These are phyloP conservation scores for Megastigmus dorsalis DNA, from an alignment of 2,888 invertebrate species.

Conservation along the genomic window DNA sequence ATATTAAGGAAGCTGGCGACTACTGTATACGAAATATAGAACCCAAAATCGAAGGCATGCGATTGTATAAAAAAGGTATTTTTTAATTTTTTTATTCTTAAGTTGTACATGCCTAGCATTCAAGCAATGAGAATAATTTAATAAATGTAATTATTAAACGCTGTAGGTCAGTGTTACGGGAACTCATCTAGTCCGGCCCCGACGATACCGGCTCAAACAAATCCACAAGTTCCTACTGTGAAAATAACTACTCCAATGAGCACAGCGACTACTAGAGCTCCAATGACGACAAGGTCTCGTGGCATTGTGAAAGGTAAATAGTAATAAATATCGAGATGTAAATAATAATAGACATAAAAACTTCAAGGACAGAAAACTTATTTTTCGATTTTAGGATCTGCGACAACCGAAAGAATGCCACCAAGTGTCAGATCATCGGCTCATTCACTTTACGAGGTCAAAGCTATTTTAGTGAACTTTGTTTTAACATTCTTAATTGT, in stretches of 20 bases:
- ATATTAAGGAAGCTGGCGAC: constrained; percentile 81
- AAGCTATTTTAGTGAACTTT: background rate
- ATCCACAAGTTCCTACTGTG: constrained; percentile 67
- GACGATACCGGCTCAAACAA: constrained; percentile 66
- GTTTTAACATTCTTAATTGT: constrained; percentile 2
- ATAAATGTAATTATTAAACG: constrained; percentile 23
- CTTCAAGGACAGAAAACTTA: background rate
- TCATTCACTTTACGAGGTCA: background rate
- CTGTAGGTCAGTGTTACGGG: constrained; percentile 71
- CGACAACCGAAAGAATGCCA: constrained; percentile 39
- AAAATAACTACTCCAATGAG: constrained; percentile 57
- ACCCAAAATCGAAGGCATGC: constrained; percentile 79
- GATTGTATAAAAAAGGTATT: constrained; percentile 76
- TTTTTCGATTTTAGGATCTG: constrained; percentile 31
- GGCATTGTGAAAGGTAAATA: constrained; percentile 34
- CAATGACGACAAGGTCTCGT: constrained; percentile 33
- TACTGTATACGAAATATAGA: constrained; percentile 79
- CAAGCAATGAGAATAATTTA: background rate
- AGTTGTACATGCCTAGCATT: background rate
- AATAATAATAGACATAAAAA: background rate
- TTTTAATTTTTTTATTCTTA: background rate
- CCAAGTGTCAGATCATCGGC: constrained; percentile 37
- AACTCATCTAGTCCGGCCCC: constrained; percentile 73
- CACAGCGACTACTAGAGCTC: constrained; percentile 18
- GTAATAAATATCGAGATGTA: background rate